Evolutionary conservation across 1,140 invertebrate species (phyloP).

Genomic region (Metaphire vulgaris): DNA sequence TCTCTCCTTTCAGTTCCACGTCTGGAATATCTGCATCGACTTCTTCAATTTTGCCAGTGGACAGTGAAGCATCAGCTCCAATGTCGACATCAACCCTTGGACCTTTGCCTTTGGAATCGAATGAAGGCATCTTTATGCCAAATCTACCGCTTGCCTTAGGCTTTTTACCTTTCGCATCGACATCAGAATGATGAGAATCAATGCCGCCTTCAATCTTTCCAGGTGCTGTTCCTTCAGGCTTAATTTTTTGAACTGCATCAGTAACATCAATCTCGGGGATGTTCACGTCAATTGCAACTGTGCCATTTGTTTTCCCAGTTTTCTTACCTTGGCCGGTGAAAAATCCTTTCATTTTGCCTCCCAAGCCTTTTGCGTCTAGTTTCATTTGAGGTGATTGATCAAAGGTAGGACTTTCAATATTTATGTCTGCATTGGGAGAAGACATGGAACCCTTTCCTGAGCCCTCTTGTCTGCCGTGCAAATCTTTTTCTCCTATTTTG

Average conservation of each 20-base stretch:
- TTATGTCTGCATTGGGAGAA: no score
- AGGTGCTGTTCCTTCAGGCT: neutral
- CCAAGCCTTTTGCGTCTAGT: neutral
- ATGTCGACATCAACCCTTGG: neutral
- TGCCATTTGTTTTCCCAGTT: neutral
- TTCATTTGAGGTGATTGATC: neutral
- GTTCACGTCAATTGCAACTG: neutral
- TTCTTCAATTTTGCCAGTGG: neutral
- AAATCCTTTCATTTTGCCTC: neutral
- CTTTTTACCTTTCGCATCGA: neutral
- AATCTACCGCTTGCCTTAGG: slow-evolving; percentile 7
- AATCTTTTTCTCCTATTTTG: neutral
- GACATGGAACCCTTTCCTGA: neutral
- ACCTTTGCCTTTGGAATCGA: slow-evolving; percentile 10
- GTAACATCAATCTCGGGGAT: neutral
- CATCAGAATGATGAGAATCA: neutral
- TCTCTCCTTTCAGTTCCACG: neutral
- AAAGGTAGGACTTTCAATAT: neutral
- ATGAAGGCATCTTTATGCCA: neutral
- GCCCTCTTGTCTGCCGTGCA: neutral
- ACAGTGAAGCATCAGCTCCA: neutral
- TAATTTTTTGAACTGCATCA: neutral
- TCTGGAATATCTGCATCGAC: neutral
- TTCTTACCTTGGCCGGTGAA: neutral
- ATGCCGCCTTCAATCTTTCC: neutral